Conservation (phyloP, 1,140 invertebrate species). For the Conus ventricosus region DNA sequence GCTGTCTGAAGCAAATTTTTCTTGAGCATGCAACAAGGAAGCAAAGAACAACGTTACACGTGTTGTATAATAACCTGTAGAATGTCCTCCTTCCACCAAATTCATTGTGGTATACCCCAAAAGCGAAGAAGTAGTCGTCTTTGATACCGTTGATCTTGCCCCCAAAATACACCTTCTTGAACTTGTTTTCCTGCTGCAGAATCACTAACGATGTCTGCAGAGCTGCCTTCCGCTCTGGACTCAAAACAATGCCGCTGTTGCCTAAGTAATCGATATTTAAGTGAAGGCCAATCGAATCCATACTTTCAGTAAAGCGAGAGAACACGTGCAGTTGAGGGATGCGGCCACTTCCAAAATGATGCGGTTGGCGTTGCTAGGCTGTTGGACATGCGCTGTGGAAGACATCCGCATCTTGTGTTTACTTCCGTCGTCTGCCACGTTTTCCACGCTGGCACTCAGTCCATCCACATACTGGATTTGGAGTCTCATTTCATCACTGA, state of each 20-base stretch:
- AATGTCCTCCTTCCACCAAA: constrained; percentile 69
- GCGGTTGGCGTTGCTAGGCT: constrained; percentile 14
- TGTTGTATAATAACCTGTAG: constrained; percentile 67
- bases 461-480: too few species aligned
- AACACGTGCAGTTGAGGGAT: background rate
- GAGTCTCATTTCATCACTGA: too few species aligned
- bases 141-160: constrained; percentile 74
- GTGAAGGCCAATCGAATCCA: constrained; percentile 70
- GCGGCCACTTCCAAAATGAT: background rate
- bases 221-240: constrained; percentile 72
- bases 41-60: too few species aligned
- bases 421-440: constrained; percentile 10
- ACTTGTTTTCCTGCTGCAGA: constrained; percentile 73
- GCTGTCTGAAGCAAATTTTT: too few species aligned
- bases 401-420: background rate
- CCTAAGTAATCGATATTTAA: constrained; percentile 73
- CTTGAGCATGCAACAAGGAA: too few species aligned
- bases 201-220: constrained; percentile 74
- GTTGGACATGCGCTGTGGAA: background rate
- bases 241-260: constrained; percentile 70
- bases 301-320: constrained; percentile 44
- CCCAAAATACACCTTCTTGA: constrained; percentile 74
- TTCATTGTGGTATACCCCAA: constrained; percentile 72
- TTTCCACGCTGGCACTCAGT: background rate
- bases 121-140: constrained; percentile 74